Base-by-base conservation (phyloP, 2,113 vertebrate species). In the Heloderma charlesbogerti region DNA sequence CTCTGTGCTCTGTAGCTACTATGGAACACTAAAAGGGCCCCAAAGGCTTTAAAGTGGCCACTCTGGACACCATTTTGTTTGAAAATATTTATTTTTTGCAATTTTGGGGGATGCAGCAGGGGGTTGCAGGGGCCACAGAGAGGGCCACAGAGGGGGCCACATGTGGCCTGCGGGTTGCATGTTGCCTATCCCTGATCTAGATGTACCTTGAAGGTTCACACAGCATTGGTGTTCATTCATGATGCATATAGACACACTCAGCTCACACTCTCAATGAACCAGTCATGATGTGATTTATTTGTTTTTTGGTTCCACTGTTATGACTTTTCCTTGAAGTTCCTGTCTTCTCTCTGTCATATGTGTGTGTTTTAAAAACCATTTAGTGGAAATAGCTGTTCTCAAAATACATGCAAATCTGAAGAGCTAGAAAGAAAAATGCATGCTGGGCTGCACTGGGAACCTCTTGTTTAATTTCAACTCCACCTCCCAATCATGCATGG, bases 401-500 rank as follows among this genome's bases (percentile, higher is more conserved):
- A 20, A 48, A 88, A 83, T 54, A 2, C 0, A 25, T 0, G 0
- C 54, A 60, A 75, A 85, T 66, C 34, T 79, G 69, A 25, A 4
- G 6, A 83, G 34, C n/a, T 69, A 43, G 86, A 91, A 78, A 0
- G 43, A 86, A 22, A 81, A n/a, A 0, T 6, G 4, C 83, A 48
- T 71, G 60, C 67, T 86, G 80, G 74, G 27, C 6, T 43, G 80
- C 78, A 3, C 45, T 16, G 37, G 12, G 15, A 79, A 37, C 93
- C 40, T 83, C 3, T 77, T 87, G 54, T 90, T 90, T 90, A 91
- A 94, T 43, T 69, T 74, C 82, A 54, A 85, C 81, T 89, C 84
- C 37, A 40, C 16, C 93, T 96, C 63, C 92, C 90, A 91, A 91
- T 94, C 93, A 95, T 29, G 31, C 63, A 0, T 80, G 63, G 63